These are phyloP conservation scores for Drosophila vallismaia DNA, from an alignment of 2,888 invertebrate genomes.

Conservation along the genomic window DNA sequence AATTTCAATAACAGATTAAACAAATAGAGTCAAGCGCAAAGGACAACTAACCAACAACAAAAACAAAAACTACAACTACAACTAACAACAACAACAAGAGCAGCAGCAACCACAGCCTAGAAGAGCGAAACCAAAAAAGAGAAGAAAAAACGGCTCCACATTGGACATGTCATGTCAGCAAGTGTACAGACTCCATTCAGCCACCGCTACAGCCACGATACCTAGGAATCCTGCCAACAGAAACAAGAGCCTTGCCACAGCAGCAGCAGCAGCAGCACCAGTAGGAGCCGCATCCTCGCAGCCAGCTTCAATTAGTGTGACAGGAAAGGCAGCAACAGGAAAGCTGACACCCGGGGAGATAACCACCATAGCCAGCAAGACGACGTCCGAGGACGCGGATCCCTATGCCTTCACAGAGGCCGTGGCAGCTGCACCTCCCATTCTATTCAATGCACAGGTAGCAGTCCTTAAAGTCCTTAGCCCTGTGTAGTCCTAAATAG, in stretches of 20 bases:
- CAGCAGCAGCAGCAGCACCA: constrained; percentile 56
- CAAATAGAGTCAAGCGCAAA: constrained; percentile 48
- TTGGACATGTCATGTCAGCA: constrained; percentile 85
- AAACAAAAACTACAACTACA: constrained; percentile 19
- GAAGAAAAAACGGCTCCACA: constrained; percentile 56
- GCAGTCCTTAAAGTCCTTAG: background rate
- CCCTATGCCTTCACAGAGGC: constrained; percentile 84
- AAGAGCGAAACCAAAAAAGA: constrained; percentile 15
- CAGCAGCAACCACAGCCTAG: constrained; percentile 20
- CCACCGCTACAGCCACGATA: constrained; percentile 55
- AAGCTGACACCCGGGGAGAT: constrained; percentile 52
- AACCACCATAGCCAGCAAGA: constrained; percentile 54
- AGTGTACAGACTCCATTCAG: constrained; percentile 81
- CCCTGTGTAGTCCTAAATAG: too few species aligned
- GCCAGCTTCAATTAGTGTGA: constrained; percentile 43
- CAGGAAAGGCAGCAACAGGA: constrained; percentile 41
- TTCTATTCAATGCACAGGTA: constrained; percentile 84
- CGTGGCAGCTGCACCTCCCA: constrained; percentile 82
- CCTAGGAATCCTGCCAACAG: constrained; percentile 32
- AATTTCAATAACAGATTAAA: constrained; percentile 58
- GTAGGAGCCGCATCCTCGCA: constrained; percentile 2
- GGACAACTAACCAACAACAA: constrained; percentile 13
- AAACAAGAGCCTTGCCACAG: constrained; percentile 47
- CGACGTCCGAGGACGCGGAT: constrained; percentile 83
- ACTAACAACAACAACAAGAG: constrained; percentile 17